Percentiles rank a stretch among this genome's conserved stretches.
These are phyloP conservation scores for Eurosta solidaginis DNA, from an alignment of 1,140 invertebrate species.

Conservation along the genomic window DNA sequence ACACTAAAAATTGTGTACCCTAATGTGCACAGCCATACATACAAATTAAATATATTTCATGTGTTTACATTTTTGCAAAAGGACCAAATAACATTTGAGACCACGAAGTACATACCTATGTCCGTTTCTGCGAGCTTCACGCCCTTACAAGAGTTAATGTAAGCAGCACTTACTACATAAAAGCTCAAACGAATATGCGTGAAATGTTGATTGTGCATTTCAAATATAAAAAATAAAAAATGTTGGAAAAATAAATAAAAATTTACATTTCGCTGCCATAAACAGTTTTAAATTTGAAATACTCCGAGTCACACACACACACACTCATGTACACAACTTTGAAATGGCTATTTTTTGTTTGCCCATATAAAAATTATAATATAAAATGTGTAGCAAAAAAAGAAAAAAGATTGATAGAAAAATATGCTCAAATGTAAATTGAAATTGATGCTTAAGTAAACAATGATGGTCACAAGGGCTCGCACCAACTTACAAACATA, in stretches of 20 bases:
- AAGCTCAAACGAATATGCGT: background rate
- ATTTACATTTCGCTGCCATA: conserved; percentile 60
- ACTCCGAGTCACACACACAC: background rate
- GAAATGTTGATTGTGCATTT: conserved; percentile 41
- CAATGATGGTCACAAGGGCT: conserved; percentile 29
- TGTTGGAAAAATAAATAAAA: conserved; percentile 54
- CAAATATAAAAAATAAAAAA: background rate
- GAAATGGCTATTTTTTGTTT: conserved; percentile 3
- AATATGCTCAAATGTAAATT: conserved; percentile 47
- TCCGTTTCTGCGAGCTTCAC: conserved; percentile 25
- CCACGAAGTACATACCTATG: conserved; percentile 28
- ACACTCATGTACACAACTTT: conserved; percentile 1
- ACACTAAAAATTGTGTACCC: no score
- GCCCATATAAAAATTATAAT: background rate
- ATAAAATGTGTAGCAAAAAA: background rate
- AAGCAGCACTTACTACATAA: background rate
- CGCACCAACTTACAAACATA: background rate
- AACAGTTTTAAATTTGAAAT: conserved; percentile 53
- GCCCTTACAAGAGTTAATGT: conserved; percentile 15
- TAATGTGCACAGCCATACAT: background rate
- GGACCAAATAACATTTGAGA: background rate
- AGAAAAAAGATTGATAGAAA: conserved; percentile 10
- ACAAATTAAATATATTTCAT: background rate
- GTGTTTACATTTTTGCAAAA: background rate
- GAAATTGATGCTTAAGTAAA: conserved; percentile 58